phyloP scores from a whole-genome alignment of 2,797 vertebrate genomes.

The Podarcis lilfordi region DNA sequence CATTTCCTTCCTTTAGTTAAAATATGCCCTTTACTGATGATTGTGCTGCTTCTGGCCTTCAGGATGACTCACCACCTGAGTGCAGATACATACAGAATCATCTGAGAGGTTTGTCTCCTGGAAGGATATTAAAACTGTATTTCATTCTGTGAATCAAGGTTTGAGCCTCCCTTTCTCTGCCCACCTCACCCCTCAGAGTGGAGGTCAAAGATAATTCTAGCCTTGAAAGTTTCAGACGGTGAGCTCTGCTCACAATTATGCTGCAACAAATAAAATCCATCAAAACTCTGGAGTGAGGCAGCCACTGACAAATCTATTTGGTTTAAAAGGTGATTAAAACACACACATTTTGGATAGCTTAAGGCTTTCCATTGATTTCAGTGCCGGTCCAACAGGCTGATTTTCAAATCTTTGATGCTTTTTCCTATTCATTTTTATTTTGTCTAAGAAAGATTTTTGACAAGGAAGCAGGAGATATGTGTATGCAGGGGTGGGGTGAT shows the following conservation, averaged over 20 bases:
- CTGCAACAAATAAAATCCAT: background rate
- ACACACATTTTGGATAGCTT: background rate
- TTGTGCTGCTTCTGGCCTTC: constrained; percentile 58
- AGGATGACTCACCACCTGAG: constrained; percentile 62
- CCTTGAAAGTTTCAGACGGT: background rate
- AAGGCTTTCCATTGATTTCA: background rate
- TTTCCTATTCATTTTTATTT: background rate
- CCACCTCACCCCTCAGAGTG: background rate
- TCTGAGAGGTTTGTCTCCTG: constrained; percentile 46
- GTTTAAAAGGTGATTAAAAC: background rate
- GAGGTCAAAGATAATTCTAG: constrained; percentile 24
- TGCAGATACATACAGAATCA: constrained; percentile 35
- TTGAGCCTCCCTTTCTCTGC: background rate
- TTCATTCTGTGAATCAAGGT: constrained; percentile 19
- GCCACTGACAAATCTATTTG: background rate
- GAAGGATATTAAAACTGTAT: constrained; percentile 47
- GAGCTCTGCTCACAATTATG: background rate
- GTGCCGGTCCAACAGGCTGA: background rate
- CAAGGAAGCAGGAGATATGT: background rate
- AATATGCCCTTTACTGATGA: constrained; percentile 65
- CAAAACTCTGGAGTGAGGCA: background rate
- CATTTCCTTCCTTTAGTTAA: constrained; percentile 71
- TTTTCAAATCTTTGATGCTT: background rate
- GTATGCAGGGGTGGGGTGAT: no score
- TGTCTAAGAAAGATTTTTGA: background rate